Base-by-base conservation (phyloP, 2,797 vertebrate genomes). In the Champsocephalus gunnari region DNA sequence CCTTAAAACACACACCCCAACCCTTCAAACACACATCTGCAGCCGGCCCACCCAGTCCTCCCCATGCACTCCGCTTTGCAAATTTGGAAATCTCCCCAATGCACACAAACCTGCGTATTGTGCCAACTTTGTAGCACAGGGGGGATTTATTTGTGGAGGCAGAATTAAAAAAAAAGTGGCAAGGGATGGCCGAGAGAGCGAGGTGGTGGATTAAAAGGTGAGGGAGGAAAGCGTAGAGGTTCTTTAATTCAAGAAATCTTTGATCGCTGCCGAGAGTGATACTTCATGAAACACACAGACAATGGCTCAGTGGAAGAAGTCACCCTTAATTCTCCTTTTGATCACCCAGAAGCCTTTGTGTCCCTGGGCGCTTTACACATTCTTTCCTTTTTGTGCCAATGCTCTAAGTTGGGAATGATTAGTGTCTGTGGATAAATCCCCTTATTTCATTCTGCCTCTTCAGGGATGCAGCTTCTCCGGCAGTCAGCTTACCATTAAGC, bases 271-370 rank as follows among this genome's bases (percentile, higher is more conserved):
- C 44, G 55, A 88, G 90, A 90, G 85, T 86, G 92, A 94, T 89
- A 92, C 92, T 94, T 93, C 87, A 92, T 92, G 92, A 93, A 92
- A 88, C 87, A 86, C 75, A 67, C 81, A 75, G 88, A 94, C 93
- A 94, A 94, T 90, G 71, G 81, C 88, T 86, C 87, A 85, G 87
- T 90, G 88, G 90, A 93, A 94, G 92, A 94, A 95, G 94, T 95
- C 94, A 94, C 87, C 91, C 90, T 90, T 93, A 93, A 95, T 92
- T 88, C 92, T 85, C 78, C 93, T 94, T 94, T 95, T 94, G 93
- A 94, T 94, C 91, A 90, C 82, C 59, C 78, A 87, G 64, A 88
- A 76, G 79, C 92, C 83, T 94, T 94, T 94, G 92, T 94, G 90
- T 87, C 84, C 80, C 69, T 16, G 48, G 83, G 81, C 87, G 90